Base-by-base conservation (phyloP, 2,797 vertebrate species). In the Zalophus californianus region DNA sequence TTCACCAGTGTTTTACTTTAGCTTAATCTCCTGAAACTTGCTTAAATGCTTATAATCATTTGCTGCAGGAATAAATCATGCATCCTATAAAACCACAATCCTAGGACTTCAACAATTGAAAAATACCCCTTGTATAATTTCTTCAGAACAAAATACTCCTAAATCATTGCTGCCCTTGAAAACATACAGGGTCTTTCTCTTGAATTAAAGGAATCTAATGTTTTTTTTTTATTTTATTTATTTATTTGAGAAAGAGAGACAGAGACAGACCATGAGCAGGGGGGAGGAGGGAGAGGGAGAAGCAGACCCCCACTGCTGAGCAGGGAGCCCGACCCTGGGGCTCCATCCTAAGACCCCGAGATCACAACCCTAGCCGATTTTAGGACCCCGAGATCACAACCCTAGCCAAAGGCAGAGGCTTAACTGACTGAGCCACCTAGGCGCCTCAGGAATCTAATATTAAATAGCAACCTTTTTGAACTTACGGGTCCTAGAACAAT, bases 391-490 rank as follows among this genome's bases (percentile, higher is more conserved):
- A 66, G 62, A 66, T 66, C 62, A n/a, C 32, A n/a, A 66, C 64
- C 29, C 64, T 66, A 66, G 29, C 32, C 3, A 0, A 66, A n/a
- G 64, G 64, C 29, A 66, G 32, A 66, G 3, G 6, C 64, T 66
- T 66, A 66, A n/a, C 32, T 3, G 15, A 66, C 64, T 66, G 64
- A 66, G 32, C 64, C 32, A n/a, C 15, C 7, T 32, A 66, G 32
- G 32, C 15, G 14, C 32, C 64, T 14, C 32, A 92, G 32, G 3
- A 70, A 48, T 80, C 9, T 23, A 54, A 54, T 11, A 38, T 68
- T 11, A 93, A 94, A 56, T 50, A 64, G 32, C 60, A 86, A 73
- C 4, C 16, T 54, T 92, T 97, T 38, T 23, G 16, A 94, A 86
- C n/a, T 10, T 60, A 54, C 12, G 10, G 0, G 4, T 52, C 20